A percentile compares a stretch with the other conserved stretches of the same genome.
These are phyloP conservation scores for Cataglyphis altisquamis DNA, from an alignment of 2,888 invertebrate genomes.

Conservation along the genomic window DNA sequence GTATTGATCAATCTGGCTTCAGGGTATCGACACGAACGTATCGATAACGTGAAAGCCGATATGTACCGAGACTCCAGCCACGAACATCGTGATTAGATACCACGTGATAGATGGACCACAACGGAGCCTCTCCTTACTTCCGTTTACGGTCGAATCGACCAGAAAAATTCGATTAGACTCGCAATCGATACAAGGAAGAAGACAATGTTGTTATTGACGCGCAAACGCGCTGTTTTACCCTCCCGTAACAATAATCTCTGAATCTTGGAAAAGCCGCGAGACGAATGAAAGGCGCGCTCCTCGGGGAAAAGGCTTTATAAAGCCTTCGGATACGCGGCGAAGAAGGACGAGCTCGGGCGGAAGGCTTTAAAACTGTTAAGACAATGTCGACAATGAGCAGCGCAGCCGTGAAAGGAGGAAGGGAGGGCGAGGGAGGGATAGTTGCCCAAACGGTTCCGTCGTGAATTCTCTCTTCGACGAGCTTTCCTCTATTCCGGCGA, in stretches of 20 bases:
- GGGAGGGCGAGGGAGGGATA: slow-evolving; percentile 1
- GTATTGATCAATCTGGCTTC: slow-evolving; percentile 14
- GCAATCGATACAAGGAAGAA: slow-evolving; percentile 1
- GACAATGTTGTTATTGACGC: slow-evolving; percentile 1
- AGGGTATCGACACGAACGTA: background rate
- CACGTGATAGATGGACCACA: background rate
- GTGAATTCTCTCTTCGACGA: slow-evolving; percentile 22
- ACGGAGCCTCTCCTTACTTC: background rate
- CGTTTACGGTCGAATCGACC: background rate
- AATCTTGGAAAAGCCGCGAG: slow-evolving; percentile 29
- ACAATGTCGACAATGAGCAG: slow-evolving; percentile 51
- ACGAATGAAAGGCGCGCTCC: background rate
- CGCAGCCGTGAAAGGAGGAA: slow-evolving; percentile 17
- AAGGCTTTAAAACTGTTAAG: slow-evolving; percentile 41
- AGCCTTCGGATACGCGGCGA: background rate
- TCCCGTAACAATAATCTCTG: slow-evolving; percentile 33
- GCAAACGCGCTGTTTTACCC: background rate
- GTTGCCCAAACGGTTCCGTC: slow-evolving; percentile 36
- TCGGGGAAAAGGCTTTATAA: background rate
- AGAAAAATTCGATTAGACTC: background rate
- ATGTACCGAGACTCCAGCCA: background rate
- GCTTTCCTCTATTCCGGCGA: slow-evolving; percentile 27
- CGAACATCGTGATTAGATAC: background rate
- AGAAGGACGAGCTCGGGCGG: slow-evolving; percentile 26
- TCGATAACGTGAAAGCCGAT: slow-evolving; percentile 2